phyloP scores from a whole-genome alignment of 1,140 invertebrate species.

The Pogonognathellus flavescens region DNA sequence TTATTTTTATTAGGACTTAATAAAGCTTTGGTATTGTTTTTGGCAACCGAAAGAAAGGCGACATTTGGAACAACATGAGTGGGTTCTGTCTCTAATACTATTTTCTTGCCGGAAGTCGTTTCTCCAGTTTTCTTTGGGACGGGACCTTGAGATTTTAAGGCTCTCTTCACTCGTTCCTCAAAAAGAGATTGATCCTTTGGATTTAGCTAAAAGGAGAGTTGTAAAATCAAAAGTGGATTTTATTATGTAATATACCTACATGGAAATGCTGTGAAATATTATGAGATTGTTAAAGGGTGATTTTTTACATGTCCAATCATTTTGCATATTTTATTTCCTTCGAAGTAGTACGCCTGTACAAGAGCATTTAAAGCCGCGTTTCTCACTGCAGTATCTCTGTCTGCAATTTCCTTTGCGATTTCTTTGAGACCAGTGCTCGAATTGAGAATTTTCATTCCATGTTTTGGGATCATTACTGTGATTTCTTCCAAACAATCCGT shows the following conservation, averaged over 20 bases:
- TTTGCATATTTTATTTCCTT: constrained; percentile 92
- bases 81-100: background rate
- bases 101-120: background rate
- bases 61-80: too few species aligned
- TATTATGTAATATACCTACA: too few species aligned
- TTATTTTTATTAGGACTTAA: too few species aligned
- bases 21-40: too few species aligned
- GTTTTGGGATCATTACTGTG: constrained; percentile 86
- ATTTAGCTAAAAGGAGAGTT: constrained; percentile 31
- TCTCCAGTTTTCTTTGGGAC: background rate
- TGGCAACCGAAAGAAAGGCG: too few species aligned
- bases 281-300: too few species aligned
- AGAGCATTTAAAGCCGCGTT: constrained; percentile 96
- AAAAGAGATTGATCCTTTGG: constrained; percentile 95
- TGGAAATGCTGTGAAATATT: too few species aligned
- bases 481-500: constrained; percentile 96
- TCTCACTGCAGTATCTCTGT: constrained; percentile 95
- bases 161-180: constrained; percentile 94
- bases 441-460: constrained; percentile 83
- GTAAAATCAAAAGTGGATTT: too few species aligned
- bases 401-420: constrained; percentile 93
- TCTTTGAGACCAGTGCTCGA: constrained; percentile 83
- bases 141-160: constrained; percentile 70
- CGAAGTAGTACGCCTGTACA: constrained; percentile 89
- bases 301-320: constrained; percentile 92